phyloP scores from a whole-genome alignment of 2,113 vertebrate genomes.

The Sinocyclocheilus grahami region DNA sequence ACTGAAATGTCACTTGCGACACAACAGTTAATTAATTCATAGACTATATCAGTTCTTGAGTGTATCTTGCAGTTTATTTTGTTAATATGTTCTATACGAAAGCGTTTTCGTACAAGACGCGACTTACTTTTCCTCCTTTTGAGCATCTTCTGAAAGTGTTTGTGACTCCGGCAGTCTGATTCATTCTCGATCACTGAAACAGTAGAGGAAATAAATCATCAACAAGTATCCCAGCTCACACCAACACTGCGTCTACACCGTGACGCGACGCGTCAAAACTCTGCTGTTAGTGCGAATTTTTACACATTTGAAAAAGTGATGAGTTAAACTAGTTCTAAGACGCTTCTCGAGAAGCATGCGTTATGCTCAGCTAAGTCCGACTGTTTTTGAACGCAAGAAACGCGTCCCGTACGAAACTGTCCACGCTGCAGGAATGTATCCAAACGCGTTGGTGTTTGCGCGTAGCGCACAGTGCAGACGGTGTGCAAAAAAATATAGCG shows the following conservation, averaged over 20 bases:
- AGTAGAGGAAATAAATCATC: not conserved
- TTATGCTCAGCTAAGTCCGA: not conserved
- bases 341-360: not conserved
- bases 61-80: not conserved
- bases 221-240: not conserved
- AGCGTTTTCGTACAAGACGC: not conserved
- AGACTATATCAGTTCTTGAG: not conserved
- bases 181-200: slow-evolving; percentile 65
- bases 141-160: slow-evolving; percentile 76
- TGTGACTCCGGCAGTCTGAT: slow-evolving; percentile 77
- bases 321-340: not conserved
- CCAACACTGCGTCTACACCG: not conserved
- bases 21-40: not conserved
- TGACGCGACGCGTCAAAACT: not conserved
- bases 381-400: not conserved
- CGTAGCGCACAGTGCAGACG: not conserved
- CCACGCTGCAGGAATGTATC: not conserved
- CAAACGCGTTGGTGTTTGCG: not conserved
- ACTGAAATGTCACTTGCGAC: not conserved
- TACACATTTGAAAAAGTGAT: not conserved
- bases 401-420: not conserved
- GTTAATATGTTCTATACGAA: not conserved
- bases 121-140: slow-evolving; percentile 76
- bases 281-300: not conserved
- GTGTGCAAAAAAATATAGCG: not conserved